Percentiles rank a stretch among this genome's conserved stretches.
Conservation (phyloP, 2,888 invertebrate species). For the Graphium colonna region DNA sequence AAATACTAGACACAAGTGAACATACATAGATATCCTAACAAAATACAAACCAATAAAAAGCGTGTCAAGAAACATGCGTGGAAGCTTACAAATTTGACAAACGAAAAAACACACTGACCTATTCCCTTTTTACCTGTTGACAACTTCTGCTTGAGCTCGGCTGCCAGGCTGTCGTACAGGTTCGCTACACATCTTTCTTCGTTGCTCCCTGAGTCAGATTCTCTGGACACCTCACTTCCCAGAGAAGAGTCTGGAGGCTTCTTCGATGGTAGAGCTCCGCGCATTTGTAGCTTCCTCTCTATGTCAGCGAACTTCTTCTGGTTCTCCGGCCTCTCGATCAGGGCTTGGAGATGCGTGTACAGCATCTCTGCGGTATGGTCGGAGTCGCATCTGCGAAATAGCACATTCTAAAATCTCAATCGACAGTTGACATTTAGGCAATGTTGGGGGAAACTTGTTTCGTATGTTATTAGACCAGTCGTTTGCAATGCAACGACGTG, state of each 20-base stretch:
- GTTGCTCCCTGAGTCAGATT: constrained; percentile 85
- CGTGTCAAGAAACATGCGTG: too few relatives aligned
- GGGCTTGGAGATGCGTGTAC: constrained; percentile 89
- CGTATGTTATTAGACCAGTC: too few relatives aligned
- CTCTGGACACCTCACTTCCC: constrained; percentile 86
- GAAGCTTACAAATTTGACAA: constrained; percentile 38
- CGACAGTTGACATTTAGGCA: background rate
- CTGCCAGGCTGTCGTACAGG: constrained; percentile 94
- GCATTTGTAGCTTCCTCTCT: constrained; percentile 80
- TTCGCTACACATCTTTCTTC: constrained; percentile 86
- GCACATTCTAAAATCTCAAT: background rate
- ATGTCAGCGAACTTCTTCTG: constrained; percentile 91
- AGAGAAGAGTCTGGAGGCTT: constrained; percentile 86
- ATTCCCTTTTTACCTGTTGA: constrained; percentile 76
- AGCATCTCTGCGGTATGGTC: constrained; percentile 94
- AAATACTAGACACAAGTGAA: too few relatives aligned
- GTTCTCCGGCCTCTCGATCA: constrained; percentile 91
- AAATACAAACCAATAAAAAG: too few relatives aligned
- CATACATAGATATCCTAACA: too few relatives aligned
- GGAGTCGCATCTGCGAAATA: constrained; percentile 86
- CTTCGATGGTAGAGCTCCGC: constrained; percentile 81
- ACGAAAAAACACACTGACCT: constrained; percentile 59
- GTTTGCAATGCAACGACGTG: too few relatives aligned
- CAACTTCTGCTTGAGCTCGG: constrained; percentile 88
- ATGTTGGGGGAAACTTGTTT: background rate